phyloP scores from a whole-genome alignment of 2,797 vertebrate species.

The Rachycentron canadum region DNA sequence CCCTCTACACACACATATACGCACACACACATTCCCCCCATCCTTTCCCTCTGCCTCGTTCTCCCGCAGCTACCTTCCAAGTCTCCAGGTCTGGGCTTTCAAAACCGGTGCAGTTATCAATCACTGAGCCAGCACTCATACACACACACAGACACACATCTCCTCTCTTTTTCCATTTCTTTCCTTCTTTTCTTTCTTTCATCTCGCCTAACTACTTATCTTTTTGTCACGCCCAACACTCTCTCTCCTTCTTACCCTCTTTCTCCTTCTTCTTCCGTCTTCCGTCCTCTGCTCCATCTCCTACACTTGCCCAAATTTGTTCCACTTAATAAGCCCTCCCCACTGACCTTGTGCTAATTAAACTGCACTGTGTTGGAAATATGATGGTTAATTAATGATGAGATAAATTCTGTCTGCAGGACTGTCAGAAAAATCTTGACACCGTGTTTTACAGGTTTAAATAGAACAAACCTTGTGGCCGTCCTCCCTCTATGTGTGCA shows the following conservation, averaged over 20 bases:
- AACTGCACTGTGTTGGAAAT: constrained; percentile 98
- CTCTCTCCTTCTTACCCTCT: constrained; percentile 11
- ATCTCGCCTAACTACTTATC: constrained; percentile 46
- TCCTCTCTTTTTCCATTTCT: constrained; percentile 21
- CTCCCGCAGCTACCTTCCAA: constrained; percentile 91
- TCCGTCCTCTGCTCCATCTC: constrained; percentile 86
- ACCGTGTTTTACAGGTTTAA: constrained; percentile 97
- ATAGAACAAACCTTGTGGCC: constrained; percentile 86
- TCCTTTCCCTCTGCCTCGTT: constrained; percentile 77
- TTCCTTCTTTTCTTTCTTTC: constrained; percentile 32
- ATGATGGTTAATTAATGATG: constrained; percentile 99
- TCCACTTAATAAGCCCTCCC: constrained; percentile 99
- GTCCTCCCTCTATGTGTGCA: constrained; percentile 65
- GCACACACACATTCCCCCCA: constrained; percentile 30
- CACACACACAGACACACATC: constrained; percentile 30
- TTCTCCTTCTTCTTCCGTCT: constrained; percentile 33
- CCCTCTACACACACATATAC: constrained; percentile 16
- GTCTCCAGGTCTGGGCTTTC: constrained; percentile 95
- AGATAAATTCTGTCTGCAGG: constrained; percentile 98
- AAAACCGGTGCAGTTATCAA: constrained; percentile 97
- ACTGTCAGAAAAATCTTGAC: constrained; percentile 99
- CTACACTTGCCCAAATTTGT: constrained; percentile 98
- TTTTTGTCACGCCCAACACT: constrained; percentile 55
- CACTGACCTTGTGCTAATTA: constrained; percentile 99
- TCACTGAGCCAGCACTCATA: constrained; percentile 90